Evolutionary conservation across 2,888 invertebrate genomes (phyloP).

Genomic region (Cactoblastis cactorum): DNA sequence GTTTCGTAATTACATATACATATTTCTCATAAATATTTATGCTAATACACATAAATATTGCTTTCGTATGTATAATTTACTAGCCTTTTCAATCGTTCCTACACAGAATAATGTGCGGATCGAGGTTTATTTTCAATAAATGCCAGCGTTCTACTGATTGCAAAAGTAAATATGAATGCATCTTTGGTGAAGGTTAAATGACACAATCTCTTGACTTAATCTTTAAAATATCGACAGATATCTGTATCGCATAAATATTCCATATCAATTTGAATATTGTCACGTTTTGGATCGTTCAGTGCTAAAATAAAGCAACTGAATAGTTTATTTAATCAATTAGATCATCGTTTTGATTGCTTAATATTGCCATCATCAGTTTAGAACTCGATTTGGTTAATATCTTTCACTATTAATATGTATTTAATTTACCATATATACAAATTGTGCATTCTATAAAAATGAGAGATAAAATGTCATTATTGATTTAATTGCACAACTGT

Average conservation of each 20-base stretch:
- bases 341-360: neutral
- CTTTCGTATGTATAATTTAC: no score
- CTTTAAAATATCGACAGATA: neutral
- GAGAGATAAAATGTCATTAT: slow-evolving; percentile 1
- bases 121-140: slow-evolving; percentile 26
- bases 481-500: neutral
- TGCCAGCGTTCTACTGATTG: slow-evolving; percentile 15
- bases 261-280: neutral
- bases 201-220: slow-evolving; percentile 1
- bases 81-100: no score
- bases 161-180: slow-evolving; percentile 11
- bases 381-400: neutral
- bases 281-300: neutral
- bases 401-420: no score
- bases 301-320: neutral
- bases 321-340: neutral
- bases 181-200: neutral
- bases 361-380: neutral
- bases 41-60: no score
- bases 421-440: neutral
- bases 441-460: neutral
- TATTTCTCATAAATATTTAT: no score
- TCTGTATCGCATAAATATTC: neutral
- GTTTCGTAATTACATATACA: no score
- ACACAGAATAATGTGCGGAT: no score